Evolutionary conservation across 2,797 vertebrate species (phyloP).

Genomic region (Hoplostethus mediterraneus): DNA sequence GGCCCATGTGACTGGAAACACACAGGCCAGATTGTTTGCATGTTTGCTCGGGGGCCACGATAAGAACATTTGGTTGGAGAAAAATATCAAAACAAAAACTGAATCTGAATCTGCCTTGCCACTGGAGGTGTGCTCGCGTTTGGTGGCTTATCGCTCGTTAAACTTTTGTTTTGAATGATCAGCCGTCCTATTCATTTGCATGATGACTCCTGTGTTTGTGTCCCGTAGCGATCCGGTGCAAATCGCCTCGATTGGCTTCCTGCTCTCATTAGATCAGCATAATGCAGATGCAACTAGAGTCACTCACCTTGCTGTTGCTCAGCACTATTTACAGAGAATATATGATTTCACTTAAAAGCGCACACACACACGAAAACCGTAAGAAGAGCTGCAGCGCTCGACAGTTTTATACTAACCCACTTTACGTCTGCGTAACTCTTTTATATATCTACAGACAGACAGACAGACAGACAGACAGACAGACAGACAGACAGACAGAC

Average conservation of each 20-base stretch:
- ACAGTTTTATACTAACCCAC: constrained; percentile 36
- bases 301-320: constrained; percentile 72
- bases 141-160: constrained; percentile 30
- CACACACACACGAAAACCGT: constrained; percentile 27
- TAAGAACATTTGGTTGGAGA: constrained; percentile 71
- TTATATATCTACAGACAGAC: neutral
- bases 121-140: constrained; percentile 32
- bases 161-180: constrained; percentile 43
- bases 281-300: constrained; percentile 75
- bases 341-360: neutral
- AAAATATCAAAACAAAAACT: constrained; percentile 60
- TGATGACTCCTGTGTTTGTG: constrained; percentile 50
- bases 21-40: constrained; percentile 81
- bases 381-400: constrained; percentile 37
- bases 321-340: constrained; percentile 66
- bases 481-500: constrained; percentile 10
- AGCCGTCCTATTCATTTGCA: constrained; percentile 57
- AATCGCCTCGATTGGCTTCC: constrained; percentile 54
- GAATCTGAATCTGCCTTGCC: constrained; percentile 37
- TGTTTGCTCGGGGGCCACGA: constrained; percentile 70
- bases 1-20: constrained; percentile 82
- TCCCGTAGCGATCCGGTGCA: constrained; percentile 39
- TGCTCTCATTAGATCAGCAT: constrained; percentile 73
- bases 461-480: constrained; percentile 28
- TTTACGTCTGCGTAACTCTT: neutral